Evolutionary conservation across 2,888 invertebrate genomes (phyloP), one percentile per base, ranked within the genome.

Genomic region (Notocelia uddmanniana): DNA sequence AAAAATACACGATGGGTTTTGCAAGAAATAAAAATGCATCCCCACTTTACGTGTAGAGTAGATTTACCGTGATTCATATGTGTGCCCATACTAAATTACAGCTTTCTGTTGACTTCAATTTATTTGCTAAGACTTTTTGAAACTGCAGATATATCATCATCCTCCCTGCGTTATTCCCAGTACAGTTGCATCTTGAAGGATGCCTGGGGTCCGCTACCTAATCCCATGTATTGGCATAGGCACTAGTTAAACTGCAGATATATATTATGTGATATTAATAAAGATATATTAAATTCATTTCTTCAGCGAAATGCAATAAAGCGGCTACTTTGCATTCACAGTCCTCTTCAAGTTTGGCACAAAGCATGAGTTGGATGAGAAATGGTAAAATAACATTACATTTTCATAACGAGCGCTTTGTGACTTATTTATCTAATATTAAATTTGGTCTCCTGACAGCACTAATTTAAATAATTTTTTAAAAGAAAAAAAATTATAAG

Each of bases 301-400:
- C 72, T 72, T 72, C 55, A 71, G 48, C 34, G 18, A 57, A 68
- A 62, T 68, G 72, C 72, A 72, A 72, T 72, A 72, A 68, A 57
- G 52, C 55, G 37, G 50, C 67, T 67, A 71, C 62, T 72, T 72
- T 72, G 60, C 72, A 72, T 72, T 72, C 72, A 72, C 48, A 60
- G 67, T 68, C 57, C 67, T 68, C 68, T 68, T 72, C 72, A 57
- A 67, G 67, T 72, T 72, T 50, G 68, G 68, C 68, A 68, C 72
- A 72, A 67, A 67, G 62, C 55, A 68, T 55, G 72, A 72, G 55
- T 57, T 34, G 60, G 67, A 62, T 72, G 67, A 68, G 50, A 72
- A 72, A 72, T 68, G 34, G 60, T 37, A 11, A 45, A 54, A 67
- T 54, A 68, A 72, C 72, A 67, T 67, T 55, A 68, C 68, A 72